Evolutionary conservation across 2,113 vertebrate species (phyloP), one percentile per base, ranked within the genome.

Genomic region (Colistium nudipinnis): DNA sequence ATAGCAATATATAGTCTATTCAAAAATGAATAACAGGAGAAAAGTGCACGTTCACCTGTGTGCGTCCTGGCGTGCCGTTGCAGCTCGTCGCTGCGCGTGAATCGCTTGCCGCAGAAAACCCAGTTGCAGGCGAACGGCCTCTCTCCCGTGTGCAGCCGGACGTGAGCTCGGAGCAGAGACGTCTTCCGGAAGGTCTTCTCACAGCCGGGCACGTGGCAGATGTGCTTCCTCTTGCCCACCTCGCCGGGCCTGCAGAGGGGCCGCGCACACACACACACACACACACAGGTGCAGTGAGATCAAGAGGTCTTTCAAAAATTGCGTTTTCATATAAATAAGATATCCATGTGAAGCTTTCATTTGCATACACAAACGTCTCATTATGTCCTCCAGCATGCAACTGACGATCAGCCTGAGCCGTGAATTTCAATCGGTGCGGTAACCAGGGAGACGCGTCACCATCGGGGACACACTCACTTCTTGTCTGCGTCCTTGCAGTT

Each of bases 401-500:
- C n/a, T n/a, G n/a, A n/a, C n/a, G n/a, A n/a, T n/a, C n/a, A n/a
- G n/a, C n/a, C n/a, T n/a, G n/a, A n/a, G n/a, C n/a, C n/a, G n/a
- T n/a, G n/a, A n/a, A n/a, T n/a, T n/a, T n/a, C n/a, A n/a, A n/a
- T n/a, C n/a, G n/a, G n/a, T n/a, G n/a, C n/a, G n/a, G n/a, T n/a
- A n/a, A n/a, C n/a, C n/a, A n/a, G n/a, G n/a, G n/a, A n/a, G n/a
- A n/a, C n/a, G n/a, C n/a, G n/a, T n/a, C n/a, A n/a, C n/a, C n/a
- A n/a, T n/a, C n/a, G n/a, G n/a, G n/a, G n/a, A 43, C 59, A 31
- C n/a, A 4, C 66, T 89, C 78, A 96, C 97, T 95, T 93, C 73
- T 98, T 98, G 53, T 99, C 97, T 7, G 95, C 95, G 0, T 99
- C 97, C 92, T 98, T 98, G 90, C 97, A 99, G 93, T 99, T 98